These are phyloP conservation scores for Eupithecia exiguata DNA, from an alignment of 2,888 invertebrate genomes.

Conservation along the genomic window DNA sequence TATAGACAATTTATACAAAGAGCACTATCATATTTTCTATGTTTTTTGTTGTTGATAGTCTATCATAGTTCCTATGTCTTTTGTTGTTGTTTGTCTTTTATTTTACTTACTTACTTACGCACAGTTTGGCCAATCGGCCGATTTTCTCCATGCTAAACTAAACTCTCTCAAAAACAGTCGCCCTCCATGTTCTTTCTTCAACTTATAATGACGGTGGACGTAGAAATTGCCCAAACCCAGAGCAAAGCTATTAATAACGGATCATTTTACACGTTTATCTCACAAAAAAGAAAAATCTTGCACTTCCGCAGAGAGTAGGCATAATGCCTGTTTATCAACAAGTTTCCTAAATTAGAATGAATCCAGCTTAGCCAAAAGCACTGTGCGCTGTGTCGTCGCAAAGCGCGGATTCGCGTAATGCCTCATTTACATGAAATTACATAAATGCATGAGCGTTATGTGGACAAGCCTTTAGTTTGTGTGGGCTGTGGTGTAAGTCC, in stretches of 20 bases:
- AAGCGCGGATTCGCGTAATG: slow-evolving; percentile 29
- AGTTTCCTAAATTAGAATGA: neutral
- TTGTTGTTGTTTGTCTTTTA: too few species aligned
- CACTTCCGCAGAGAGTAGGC: neutral
- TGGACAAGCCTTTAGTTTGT: slow-evolving; percentile 16
- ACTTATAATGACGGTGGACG: neutral
- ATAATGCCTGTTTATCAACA: neutral
- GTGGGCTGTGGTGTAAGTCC: neutral
- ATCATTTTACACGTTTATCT: neutral
- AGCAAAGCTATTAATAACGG: neutral
- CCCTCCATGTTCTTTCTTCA: neutral
- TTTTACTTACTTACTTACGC: too few species aligned
- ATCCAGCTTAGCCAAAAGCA: neutral
- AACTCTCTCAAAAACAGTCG: neutral
- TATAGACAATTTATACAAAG: too few species aligned
- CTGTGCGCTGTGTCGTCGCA: slow-evolving; percentile 23
- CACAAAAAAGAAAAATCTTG: neutral
- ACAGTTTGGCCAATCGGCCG: neutral
- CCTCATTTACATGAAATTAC: slow-evolving; percentile 42
- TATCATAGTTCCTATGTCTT: too few species aligned
- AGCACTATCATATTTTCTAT: too few species aligned
- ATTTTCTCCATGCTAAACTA: neutral
- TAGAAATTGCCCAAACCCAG: neutral
- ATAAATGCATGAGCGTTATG: slow-evolving; percentile 31
- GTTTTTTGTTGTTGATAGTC: too few species aligned